phyloP scores from a whole-genome alignment of 2,113 vertebrate species.

The Fulica atra region DNA sequence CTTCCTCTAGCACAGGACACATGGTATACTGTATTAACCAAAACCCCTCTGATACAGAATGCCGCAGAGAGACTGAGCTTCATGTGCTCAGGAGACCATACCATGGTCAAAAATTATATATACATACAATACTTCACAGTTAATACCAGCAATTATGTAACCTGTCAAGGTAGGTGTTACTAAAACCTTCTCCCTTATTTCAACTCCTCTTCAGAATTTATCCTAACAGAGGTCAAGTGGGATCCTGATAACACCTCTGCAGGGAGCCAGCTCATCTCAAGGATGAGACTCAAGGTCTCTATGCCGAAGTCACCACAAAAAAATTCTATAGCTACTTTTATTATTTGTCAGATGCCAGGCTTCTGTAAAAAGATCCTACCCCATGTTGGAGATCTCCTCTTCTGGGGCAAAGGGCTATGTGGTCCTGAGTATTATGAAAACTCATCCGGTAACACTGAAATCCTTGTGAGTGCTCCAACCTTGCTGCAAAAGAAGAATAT shows the following conservation, averaged over 20 bases:
- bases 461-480: background rate
- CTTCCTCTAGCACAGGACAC: background rate
- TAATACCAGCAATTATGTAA: background rate
- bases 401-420: background rate
- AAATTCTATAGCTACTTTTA: background rate
- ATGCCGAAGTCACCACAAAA: background rate
- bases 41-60: background rate
- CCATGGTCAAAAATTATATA: background rate
- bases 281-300: background rate
- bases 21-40: background rate
- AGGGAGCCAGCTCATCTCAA: background rate
- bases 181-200: background rate
- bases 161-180: background rate
- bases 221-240: background rate
- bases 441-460: background rate
- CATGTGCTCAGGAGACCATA: background rate
- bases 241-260: background rate
- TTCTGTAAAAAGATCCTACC: background rate
- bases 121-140: background rate
- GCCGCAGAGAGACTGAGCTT: background rate
- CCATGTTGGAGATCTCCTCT: background rate
- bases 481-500: background rate
- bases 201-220: background rate
- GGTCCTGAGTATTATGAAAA: background rate
- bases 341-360: background rate